Evolutionary conservation across 2,888 invertebrate genomes (phyloP).

Genomic region (Eristalis arbustorum): DNA sequence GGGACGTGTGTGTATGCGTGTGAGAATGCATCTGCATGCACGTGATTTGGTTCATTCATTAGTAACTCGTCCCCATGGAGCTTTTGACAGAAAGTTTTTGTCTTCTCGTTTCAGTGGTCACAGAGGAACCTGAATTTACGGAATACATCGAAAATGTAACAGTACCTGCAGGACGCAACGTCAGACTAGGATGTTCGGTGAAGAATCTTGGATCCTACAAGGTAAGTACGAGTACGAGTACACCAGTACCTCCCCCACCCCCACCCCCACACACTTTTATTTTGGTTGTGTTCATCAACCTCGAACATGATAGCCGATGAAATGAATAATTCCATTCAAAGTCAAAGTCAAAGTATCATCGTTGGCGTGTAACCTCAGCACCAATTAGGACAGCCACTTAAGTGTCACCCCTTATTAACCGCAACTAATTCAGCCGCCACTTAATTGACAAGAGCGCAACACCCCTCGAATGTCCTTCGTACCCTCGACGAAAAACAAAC

Average conservation of each 20-base stretch:
- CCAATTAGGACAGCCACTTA: constrained; percentile 49
- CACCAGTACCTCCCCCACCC: no score
- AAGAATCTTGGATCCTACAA: constrained; percentile 95
- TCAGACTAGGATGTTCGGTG: constrained; percentile 93
- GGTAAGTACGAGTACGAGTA: constrained; percentile 82
- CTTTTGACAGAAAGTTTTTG: constrained; percentile 2
- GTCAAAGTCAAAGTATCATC: constrained; percentile 13
- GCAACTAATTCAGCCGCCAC: constrained; percentile 31
- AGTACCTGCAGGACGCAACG: constrained; percentile 90
- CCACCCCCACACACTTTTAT: no score
- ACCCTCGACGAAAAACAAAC: constrained; percentile 15
- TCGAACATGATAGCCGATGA: not conserved
- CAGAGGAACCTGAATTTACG: constrained; percentile 93
- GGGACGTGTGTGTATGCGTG: not conserved
- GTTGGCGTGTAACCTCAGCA: constrained; percentile 17
- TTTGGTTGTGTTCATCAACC: not conserved
- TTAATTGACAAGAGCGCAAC: constrained; percentile 52
- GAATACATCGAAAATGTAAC: constrained; percentile 95
- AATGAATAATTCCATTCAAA: not conserved
- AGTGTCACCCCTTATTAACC: constrained; percentile 47
- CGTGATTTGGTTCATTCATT: constrained; percentile 56
- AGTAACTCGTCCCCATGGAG: constrained; percentile 6
- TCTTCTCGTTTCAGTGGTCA: constrained; percentile 82
- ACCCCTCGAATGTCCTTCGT: constrained; percentile 9
- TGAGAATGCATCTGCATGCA: constrained; percentile 51